Percentiles rank a stretch among this genome's conserved stretches.
Evolutionary conservation across 2,888 invertebrate species (phyloP).

Genomic region (Cryptus viduatorius): DNA sequence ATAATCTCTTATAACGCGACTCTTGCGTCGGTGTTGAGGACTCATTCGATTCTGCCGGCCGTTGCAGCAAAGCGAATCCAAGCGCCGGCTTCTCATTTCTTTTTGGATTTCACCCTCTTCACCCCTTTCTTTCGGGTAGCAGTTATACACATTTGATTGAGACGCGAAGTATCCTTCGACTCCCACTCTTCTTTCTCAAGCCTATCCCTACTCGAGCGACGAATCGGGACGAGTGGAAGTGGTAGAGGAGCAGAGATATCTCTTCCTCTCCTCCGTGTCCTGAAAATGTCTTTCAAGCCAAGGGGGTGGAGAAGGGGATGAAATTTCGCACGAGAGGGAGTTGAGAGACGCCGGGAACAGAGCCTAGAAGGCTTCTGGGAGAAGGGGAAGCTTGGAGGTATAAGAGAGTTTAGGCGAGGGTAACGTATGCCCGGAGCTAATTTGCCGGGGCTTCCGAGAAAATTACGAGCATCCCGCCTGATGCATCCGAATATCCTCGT

Average conservation of each 20-base stretch:
- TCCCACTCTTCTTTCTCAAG: slow-evolving; percentile 48
- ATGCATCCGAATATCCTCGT: slow-evolving; percentile 79
- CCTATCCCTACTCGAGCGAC: slow-evolving; percentile 31
- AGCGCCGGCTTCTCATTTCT: neutral
- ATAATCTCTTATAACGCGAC: too few species aligned
- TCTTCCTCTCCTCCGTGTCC: slow-evolving; percentile 33
- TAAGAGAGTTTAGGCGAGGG: slow-evolving; percentile 73
- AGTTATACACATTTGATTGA: slow-evolving; percentile 53
- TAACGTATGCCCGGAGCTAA: slow-evolving; percentile 83
- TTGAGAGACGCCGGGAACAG: slow-evolving; percentile 30
- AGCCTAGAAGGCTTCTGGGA: slow-evolving; percentile 2
- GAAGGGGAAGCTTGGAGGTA: slow-evolving; percentile 31
- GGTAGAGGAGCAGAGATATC: slow-evolving; percentile 34
- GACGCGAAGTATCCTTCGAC: slow-evolving; percentile 48
- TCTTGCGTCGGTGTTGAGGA: neutral
- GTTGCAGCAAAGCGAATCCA: neutral
- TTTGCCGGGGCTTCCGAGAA: slow-evolving; percentile 82
- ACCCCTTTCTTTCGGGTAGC: slow-evolving; percentile 33
- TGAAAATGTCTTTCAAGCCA: slow-evolving; percentile 54
- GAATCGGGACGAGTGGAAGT: slow-evolving; percentile 41
- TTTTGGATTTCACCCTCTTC: neutral
- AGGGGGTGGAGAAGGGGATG: slow-evolving; percentile 25
- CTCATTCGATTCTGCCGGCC: neutral
- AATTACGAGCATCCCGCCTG: slow-evolving; percentile 80
- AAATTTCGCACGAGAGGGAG: slow-evolving; percentile 49